Base-by-base conservation (phyloP, 2,113 vertebrate genomes). In the Calyptomena viridis region DNA sequence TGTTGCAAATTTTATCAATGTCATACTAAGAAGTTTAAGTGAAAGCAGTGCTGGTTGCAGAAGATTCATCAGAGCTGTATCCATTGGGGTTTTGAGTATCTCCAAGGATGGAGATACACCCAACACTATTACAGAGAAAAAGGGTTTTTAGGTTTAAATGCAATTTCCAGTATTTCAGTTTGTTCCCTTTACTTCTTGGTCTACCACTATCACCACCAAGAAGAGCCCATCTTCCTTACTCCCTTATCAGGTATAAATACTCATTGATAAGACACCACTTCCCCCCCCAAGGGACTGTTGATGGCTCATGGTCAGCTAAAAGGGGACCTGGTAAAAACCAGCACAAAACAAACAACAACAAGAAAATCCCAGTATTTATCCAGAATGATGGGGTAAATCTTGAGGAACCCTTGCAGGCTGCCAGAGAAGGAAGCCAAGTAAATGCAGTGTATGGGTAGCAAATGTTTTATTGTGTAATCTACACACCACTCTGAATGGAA, bases 361-460 rank as follows among this genome's bases (percentile, higher is more conserved):
- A 2, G 23, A n/a, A 68, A 37, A 24, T 33, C n/a, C 22, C 40
- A 52, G 1, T 10, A 24, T 60, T 60, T 86, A 19, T 9, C 25
- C 50, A 66, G 58, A 62, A 42, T 3, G 0, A 17, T 25, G 11
- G 11, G 1, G 4, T n/a, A n/a, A n/a, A n/a, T 58, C 42, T 62
- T 40, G 21, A n/a, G 16, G 24, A 84, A 37, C 28, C 2, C 31
- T 73, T 59, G 9, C 10, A 81, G 64, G 2, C 46, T 89, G 17
- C 19, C 35, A 63, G 24, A 89, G 42, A 63, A 68, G 27, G 14
- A 67, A 55, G 15, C 5, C 37, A 79, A 75, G 17, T 25, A 71
- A 62, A 68, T 33, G 25, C 52, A 20, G 9, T 17, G 6, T 33
- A 37, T 25, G 31, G 28, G 27, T 55, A 49, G 3, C 12, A 64